Percentiles rank a stretch among this genome's conserved stretches.
These are phyloP conservation scores for Cecidostiba fungosa DNA, from an alignment of 2,888 invertebrate genomes.

Conservation along the genomic window DNA sequence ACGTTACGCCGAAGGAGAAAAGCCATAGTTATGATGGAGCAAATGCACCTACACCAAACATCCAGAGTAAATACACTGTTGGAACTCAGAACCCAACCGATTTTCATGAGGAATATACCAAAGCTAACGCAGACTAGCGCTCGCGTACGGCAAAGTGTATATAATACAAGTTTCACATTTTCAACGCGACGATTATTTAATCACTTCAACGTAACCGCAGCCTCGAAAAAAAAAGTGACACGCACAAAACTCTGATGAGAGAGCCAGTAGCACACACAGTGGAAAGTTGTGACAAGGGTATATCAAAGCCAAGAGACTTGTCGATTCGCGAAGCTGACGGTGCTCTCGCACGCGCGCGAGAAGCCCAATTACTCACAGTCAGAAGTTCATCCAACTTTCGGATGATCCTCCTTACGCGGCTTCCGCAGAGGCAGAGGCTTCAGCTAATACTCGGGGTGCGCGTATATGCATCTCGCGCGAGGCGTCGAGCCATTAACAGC, in stretches of 20 bases:
- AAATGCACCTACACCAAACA: not conserved
- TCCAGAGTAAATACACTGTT: not conserved
- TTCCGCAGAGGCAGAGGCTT: not conserved
- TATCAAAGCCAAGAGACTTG: conserved; percentile 27
- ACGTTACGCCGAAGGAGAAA: not conserved
- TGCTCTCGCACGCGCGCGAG: not conserved
- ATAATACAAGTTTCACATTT: not conserved
- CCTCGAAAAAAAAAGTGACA: not conserved
- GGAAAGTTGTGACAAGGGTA: not conserved
- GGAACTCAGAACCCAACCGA: not conserved
- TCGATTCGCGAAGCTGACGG: conserved; percentile 14
- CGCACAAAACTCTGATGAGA: too few species aligned
- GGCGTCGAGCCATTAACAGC: conserved; percentile 50
- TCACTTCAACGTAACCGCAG: too few species aligned
- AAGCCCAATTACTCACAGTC: conserved; percentile 50
- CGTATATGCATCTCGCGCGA: conserved; percentile 15
- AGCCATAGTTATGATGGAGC: not conserved
- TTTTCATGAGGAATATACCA: not conserved
- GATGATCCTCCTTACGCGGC: conserved; percentile 48
- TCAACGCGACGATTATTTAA: too few species aligned
- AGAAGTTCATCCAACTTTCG: conserved; percentile 53
- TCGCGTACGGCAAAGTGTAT: not conserved
- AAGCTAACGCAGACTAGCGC: not conserved
- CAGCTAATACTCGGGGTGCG: conserved; percentile 27
- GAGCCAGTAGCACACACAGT: too few species aligned